phyloP scores from a whole-genome alignment of 2,888 invertebrate genomes.

The Ormyrus nitidulus region DNA sequence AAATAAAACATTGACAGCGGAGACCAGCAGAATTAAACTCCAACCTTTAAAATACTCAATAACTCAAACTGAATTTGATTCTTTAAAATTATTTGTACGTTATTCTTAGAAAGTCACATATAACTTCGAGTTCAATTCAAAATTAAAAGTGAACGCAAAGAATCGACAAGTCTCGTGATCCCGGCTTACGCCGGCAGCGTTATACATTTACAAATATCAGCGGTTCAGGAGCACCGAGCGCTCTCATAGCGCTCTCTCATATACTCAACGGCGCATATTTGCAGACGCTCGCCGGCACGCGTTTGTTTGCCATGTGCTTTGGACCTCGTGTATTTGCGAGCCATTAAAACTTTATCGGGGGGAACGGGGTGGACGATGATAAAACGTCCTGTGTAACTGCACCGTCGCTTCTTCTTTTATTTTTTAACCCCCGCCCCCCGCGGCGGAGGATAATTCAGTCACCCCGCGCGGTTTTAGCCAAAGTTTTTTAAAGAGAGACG shows the following conservation, averaged over 20 bases:
- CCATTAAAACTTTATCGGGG: constrained; percentile 64
- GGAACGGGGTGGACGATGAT: background rate
- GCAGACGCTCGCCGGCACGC: constrained; percentile 11
- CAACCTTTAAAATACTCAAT: too few relatives aligned
- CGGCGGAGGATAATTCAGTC: constrained; percentile 8
- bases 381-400: too few relatives aligned
- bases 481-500: too few relatives aligned
- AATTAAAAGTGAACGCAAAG: too few relatives aligned
- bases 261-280: constrained; percentile 24
- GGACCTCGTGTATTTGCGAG: constrained; percentile 60
- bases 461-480: too few relatives aligned
- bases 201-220: constrained; percentile 12
- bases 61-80: too few relatives aligned
- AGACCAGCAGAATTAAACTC: too few relatives aligned
- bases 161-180: constrained; percentile 32
- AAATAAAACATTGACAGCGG: too few relatives aligned
- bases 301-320: constrained; percentile 57
- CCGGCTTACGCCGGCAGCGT: constrained; percentile 20
- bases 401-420: background rate
- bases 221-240: background rate
- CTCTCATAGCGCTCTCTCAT: background rate
- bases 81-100: too few relatives aligned
- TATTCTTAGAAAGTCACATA: too few relatives aligned
- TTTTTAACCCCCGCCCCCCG: background rate
- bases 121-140: too few relatives aligned